Evolutionary conservation across 2,888 invertebrate species (phyloP), one percentile per base, ranked within the genome.

Genomic region (Xestia c-nigrum): DNA sequence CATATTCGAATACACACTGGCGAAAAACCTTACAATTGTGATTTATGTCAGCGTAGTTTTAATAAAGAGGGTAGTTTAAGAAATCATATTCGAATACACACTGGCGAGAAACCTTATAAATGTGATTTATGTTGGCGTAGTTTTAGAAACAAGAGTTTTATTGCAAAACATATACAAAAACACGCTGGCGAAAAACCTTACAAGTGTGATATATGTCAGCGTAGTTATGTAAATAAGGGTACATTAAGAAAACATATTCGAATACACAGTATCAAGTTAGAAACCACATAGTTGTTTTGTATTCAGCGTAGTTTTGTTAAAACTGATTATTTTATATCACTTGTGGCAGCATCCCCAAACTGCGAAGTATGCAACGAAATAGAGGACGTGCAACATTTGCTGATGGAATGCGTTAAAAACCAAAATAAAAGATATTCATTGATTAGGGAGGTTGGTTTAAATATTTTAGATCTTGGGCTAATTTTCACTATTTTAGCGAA

Each of bases 111-210:
- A 57, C 57, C 57, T 24, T 57, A 57, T 14, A 57, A 57, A 14
- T 57, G 57, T 24, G 57, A 57, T 57, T 57, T 57, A 57, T 57
- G 57, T 14, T 57, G 57, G 57, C 57, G 57, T 14, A 57, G 57
- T 57, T 57, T 57, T 57, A 57, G 57, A 57, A 57, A 57, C 57
- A 57, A 57, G 6, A 57, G 57, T 57, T 57, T 57, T 57, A 24
- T 57, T 24, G 57, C 57, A 24, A 57, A 24, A 57, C 57, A 57
- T 24, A 57, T 57, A 24, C 24, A 6, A 24, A 57, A 57, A 57
- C 57, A 57, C 24, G 14, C 14, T 57, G 14, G 57, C 24, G 24
- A 3, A 6, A 57, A 57, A 57, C 14, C 24, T 24, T 24, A 57
- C 24, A 24, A 57, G 24, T 57, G 57, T 24, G 24, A 24, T 14